Conservation (phyloP, 35 echinoderm and acorn worm genomes). For the Apostichopus parvimensis region DNA sequence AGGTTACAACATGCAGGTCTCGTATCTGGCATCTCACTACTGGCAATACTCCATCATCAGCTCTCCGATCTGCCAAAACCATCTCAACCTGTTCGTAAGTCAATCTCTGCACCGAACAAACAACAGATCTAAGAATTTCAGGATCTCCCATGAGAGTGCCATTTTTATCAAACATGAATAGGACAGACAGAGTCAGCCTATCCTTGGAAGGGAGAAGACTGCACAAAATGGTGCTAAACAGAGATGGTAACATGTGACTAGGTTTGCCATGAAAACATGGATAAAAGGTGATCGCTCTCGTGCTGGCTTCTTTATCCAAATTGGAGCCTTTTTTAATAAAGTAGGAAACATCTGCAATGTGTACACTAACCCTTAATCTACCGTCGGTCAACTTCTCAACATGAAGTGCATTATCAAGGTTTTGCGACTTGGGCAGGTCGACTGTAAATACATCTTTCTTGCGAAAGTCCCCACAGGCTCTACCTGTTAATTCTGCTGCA, state of each 20-base stretch:
- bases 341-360: conserved; percentile 66
- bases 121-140: neutral
- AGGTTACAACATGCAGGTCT: conserved; percentile 55
- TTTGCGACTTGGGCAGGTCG: conserved; percentile 66
- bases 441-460: conserved; percentile 67
- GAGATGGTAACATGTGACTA: conserved; percentile 22
- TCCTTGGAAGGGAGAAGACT: neutral
- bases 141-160: neutral
- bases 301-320: conserved; percentile 18
- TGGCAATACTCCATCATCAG: conserved; percentile 58
- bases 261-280: conserved; percentile 52
- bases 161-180: neutral
- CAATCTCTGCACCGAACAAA: conserved; percentile 1
- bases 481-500: conserved; percentile 43
- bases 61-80: conserved; percentile 27
- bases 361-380: conserved; percentile 63
- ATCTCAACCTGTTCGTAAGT: neutral
- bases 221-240: neutral
- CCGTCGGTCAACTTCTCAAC: conserved; percentile 38
- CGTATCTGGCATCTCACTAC: conserved; percentile 55
- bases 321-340: conserved; percentile 6
- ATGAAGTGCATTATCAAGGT: conserved; percentile 49
- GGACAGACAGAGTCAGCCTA: neutral
- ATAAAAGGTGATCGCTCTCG: conserved; percentile 77
- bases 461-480: conserved; percentile 53